Evolutionary conservation across 2,113 vertebrate species (phyloP).

Genomic region (Ameiurus melas): DNA sequence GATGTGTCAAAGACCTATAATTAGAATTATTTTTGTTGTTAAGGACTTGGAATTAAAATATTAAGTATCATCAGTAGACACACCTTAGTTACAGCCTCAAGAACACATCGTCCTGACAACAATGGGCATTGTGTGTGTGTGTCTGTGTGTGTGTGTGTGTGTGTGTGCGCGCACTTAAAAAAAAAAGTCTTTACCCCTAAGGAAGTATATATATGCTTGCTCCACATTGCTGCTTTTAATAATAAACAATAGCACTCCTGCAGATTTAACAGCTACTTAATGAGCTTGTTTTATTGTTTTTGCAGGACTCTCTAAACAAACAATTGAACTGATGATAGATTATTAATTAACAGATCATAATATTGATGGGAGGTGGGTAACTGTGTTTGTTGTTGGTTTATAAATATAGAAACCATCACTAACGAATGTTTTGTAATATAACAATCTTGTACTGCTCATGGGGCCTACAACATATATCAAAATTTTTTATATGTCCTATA

Average conservation of each 20-base stretch:
- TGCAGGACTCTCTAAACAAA: slow-evolving; percentile 47
- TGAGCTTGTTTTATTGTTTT: slow-evolving; percentile 54
- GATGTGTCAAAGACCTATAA: background rate
- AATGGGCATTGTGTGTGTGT: background rate
- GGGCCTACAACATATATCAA: too few relatives aligned
- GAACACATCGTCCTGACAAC: background rate
- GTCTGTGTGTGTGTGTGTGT: slow-evolving; percentile 47
- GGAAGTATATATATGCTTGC: slow-evolving; percentile 62
- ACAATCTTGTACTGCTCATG: background rate
- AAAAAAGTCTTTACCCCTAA: slow-evolving; percentile 56
- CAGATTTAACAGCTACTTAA: slow-evolving; percentile 31
- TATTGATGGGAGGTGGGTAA: background rate
- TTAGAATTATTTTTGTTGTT: background rate
- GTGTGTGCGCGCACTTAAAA: slow-evolving; percentile 50
- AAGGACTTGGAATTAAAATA: background rate
- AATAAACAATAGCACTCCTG: slow-evolving; percentile 62
- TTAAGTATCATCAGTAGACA: slow-evolving; percentile 2
- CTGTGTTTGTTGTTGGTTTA: background rate
- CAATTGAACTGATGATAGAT: background rate
- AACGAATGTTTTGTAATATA: background rate
- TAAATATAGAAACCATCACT: background rate
- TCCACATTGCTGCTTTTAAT: slow-evolving; percentile 51
- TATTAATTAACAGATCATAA: background rate
- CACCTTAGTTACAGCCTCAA: background rate
- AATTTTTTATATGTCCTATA: background rate